These are phyloP conservation scores for Pao palembangensis DNA, from an alignment of 2,113 vertebrate genomes.

Conservation along the genomic window DNA sequence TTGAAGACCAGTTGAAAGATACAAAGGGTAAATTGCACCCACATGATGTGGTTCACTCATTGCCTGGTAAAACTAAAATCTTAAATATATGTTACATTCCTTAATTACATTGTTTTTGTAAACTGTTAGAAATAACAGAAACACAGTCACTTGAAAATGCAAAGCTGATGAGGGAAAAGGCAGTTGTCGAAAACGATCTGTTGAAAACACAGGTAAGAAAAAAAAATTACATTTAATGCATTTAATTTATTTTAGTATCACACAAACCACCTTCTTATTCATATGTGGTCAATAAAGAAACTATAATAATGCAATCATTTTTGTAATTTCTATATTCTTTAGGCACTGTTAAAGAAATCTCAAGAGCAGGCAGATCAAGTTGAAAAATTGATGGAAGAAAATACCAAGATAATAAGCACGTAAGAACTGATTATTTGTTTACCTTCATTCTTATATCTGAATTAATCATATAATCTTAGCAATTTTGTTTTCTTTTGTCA, in stretches of 20 bases:
- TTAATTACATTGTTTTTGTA: neutral
- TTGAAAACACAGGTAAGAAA: constrained; percentile 81
- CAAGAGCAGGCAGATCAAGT: constrained; percentile 77
- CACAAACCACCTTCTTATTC: neutral
- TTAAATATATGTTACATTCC: neutral
- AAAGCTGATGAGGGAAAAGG: constrained; percentile 82
- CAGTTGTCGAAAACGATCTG: constrained; percentile 80
- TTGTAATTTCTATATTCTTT: neutral
- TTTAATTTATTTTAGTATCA: neutral
- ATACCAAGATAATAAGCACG: constrained; percentile 75
- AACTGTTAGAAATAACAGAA: constrained; percentile 74
- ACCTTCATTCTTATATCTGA: neutral
- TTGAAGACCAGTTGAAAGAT: constrained; percentile 82
- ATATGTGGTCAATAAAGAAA: neutral
- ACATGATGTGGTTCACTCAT: neutral
- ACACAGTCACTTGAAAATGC: constrained; percentile 78
- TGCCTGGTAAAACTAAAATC: neutral
- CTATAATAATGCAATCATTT: neutral
- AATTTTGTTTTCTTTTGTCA: constrained; percentile 13
- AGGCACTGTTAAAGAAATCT: constrained; percentile 84
- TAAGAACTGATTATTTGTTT: constrained; percentile 64
- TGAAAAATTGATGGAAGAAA: constrained; percentile 79
- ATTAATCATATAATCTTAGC: neutral
- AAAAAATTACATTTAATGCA: neutral
- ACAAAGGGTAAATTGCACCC: constrained; percentile 78